Conservation (phyloP, 1,140 invertebrate species). For the Oreohelix idahoensis region DNA sequence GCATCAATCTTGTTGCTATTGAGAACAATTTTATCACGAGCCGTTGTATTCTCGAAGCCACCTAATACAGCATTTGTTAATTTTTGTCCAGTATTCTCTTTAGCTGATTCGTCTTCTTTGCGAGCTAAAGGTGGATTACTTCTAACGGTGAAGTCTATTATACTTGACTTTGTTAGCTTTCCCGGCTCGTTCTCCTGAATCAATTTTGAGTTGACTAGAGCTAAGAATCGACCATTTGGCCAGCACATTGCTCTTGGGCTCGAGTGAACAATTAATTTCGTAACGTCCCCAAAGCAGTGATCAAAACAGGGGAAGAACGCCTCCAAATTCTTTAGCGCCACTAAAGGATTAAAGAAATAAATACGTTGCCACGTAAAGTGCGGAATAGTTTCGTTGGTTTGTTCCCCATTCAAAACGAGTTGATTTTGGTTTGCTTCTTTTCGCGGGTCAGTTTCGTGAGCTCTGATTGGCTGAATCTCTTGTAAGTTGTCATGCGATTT, state of each 20-base stretch:
- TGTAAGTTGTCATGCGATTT: background rate
- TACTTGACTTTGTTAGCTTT: background rate
- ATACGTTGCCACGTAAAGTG: background rate
- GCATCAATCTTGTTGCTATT: background rate
- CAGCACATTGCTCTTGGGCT: background rate
- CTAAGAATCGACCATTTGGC: background rate
- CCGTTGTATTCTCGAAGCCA: background rate
- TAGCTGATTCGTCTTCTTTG: too few species aligned
- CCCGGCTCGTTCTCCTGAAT: background rate
- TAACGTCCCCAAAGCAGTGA: background rate
- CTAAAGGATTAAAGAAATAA: constrained; percentile 7
- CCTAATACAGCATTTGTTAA: background rate
- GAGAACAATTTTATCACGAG: background rate
- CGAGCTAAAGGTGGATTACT: background rate
- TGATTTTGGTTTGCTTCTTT: background rate
- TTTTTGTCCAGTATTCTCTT: too few species aligned
- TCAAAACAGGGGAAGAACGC: background rate
- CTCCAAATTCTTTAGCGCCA: background rate
- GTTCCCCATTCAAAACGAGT: background rate
- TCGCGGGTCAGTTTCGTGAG: background rate
- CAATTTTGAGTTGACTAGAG: background rate
- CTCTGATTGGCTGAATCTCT: background rate
- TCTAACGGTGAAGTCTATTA: background rate
- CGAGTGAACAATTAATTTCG: background rate
- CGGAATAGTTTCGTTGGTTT: background rate